Evolutionary conservation across 2,888 invertebrate genomes (phyloP).

Genomic region (Chloroclystis v-ata): DNA sequence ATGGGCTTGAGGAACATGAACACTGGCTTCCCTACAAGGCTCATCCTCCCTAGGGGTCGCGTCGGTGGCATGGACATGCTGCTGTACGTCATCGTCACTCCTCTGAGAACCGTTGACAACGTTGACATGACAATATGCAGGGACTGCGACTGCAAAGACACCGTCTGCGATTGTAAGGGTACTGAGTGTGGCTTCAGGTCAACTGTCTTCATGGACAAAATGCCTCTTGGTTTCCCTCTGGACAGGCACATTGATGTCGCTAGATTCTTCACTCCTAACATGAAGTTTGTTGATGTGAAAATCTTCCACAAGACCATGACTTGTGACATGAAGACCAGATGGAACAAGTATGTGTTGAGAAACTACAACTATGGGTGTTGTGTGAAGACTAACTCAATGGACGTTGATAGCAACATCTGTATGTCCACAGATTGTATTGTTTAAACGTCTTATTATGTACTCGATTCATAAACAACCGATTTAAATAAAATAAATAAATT

Average conservation of each 20-base stretch:
- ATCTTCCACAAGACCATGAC: slow-evolving; percentile 80
- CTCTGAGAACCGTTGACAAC: slow-evolving; percentile 65
- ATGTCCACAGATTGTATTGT: slow-evolving; percentile 1
- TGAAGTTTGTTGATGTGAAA: slow-evolving; percentile 80
- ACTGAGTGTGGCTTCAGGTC: slow-evolving; percentile 49
- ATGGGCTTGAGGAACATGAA: slow-evolving; percentile 69
- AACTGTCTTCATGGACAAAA: slow-evolving; percentile 75
- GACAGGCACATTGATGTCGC: slow-evolving; percentile 80
- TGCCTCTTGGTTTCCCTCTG: slow-evolving; percentile 78
- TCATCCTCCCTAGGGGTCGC: slow-evolving; percentile 84
- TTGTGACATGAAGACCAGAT: slow-evolving; percentile 67
- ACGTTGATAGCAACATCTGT: slow-evolving; percentile 44
- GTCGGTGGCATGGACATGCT: slow-evolving; percentile 81
- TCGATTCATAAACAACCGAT: too few species aligned
- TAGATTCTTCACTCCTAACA: slow-evolving; percentile 82
- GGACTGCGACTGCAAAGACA: slow-evolving; percentile 47
- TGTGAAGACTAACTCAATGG: slow-evolving; percentile 46
- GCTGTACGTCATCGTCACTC: slow-evolving; percentile 80
- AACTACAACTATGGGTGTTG: slow-evolving; percentile 46
- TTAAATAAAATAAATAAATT: too few species aligned
- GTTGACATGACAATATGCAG: slow-evolving; percentile 65
- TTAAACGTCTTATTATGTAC: not conserved
- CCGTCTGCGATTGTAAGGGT: not conserved
- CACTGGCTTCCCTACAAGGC: slow-evolving; percentile 84
- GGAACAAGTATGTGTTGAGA: slow-evolving; percentile 58